A percentile compares a stretch with the other conserved stretches of the same genome.
These are phyloP conservation scores for Coreius guichenoti DNA, from an alignment of 2,797 vertebrate genomes.

Conservation along the genomic window DNA sequence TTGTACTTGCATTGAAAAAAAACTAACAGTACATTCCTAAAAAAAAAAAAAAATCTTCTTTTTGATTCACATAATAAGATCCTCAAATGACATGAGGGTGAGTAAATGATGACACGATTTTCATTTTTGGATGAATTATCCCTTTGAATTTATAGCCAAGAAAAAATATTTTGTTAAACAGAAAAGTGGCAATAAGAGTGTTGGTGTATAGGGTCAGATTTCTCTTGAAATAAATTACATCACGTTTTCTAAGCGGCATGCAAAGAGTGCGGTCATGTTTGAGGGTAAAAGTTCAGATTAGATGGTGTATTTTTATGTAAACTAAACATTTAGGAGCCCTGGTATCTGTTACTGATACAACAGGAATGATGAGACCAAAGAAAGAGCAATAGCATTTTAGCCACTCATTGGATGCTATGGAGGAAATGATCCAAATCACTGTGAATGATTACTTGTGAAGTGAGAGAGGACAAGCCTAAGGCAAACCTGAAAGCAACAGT, in stretches of 20 bases:
- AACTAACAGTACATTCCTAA: background rate
- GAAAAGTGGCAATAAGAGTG: background rate
- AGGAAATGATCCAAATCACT: slow-evolving; percentile 17
- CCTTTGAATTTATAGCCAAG: background rate
- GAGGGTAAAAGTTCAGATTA: background rate
- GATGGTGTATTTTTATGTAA: background rate
- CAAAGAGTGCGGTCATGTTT: background rate
- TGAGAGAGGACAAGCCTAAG: background rate
- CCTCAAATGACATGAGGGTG: background rate
- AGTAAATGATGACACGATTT: background rate
- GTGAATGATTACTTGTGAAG: slow-evolving; percentile 3
- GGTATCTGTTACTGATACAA: background rate
- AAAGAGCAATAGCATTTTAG: background rate
- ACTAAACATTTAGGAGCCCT: background rate
- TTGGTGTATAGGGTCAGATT: background rate
- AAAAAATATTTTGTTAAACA: background rate
- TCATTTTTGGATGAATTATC: slow-evolving; percentile 7
- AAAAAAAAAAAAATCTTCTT: too few relatives aligned
- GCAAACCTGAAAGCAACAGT: background rate
- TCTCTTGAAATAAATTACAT: background rate
- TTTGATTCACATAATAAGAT: background rate
- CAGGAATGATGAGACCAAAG: background rate
- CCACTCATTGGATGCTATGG: background rate
- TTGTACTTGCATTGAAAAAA: background rate
- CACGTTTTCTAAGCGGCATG: background rate